Conservation (phyloP, 35 echinoderm and acorn worm species). For the Ophioderma brevispina region DNA sequence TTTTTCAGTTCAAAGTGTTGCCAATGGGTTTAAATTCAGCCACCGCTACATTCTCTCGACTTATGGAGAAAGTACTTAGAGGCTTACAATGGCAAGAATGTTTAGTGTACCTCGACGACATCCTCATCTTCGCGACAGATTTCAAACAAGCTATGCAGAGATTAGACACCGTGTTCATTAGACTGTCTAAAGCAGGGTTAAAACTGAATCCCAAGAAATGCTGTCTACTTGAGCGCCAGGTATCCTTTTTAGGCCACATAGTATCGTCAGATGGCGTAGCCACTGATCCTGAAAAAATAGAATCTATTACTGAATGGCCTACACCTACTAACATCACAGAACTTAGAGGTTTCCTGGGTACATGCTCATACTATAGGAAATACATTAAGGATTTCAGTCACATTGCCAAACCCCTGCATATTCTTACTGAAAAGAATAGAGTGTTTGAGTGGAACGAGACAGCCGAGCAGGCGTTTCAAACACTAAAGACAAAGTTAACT, state of each 20-base stretch:
- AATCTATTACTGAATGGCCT: too few relatives aligned
- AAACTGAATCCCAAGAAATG: conserved; percentile 62
- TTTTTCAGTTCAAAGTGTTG: not conserved
- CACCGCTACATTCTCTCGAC: too few relatives aligned
- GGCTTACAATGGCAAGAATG: not conserved
- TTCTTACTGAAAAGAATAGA: conserved; percentile 20
- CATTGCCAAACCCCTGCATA: conserved; percentile 42
- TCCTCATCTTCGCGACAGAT: not conserved
- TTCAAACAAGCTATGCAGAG: not conserved
- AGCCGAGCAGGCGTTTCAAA: conserved; percentile 41
- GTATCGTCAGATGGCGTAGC: conserved; percentile 16
- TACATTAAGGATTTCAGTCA: conserved; percentile 31
- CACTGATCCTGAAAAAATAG: conserved; percentile 2
- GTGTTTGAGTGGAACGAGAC: conserved; percentile 29
- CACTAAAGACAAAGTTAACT: conserved; percentile 27
- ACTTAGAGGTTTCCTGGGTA: conserved; percentile 29
- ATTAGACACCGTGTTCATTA: not conserved
- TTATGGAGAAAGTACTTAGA: not conserved
- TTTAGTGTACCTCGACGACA: not conserved
- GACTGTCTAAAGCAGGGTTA: not conserved
- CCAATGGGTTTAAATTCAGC: too few relatives aligned
- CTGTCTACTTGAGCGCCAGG: conserved; percentile 16
- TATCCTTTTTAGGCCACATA: conserved; percentile 43
- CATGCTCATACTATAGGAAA: conserved; percentile 45
- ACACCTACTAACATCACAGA: conserved; percentile 19